Evolutionary conservation across 2,888 invertebrate genomes (phyloP).

Genomic region (Leptothorax acervorum): DNA sequence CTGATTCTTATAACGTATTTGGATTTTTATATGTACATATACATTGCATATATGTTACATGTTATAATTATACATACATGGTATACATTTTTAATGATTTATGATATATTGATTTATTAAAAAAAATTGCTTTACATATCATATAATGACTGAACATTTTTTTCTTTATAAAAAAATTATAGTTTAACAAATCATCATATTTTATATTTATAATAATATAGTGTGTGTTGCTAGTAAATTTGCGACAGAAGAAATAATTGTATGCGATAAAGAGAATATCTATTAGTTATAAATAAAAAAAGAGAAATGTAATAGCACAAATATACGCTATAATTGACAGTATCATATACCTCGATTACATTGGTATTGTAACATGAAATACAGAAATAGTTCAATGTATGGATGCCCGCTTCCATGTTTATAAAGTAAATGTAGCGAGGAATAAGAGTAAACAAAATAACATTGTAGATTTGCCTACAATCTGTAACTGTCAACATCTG

Average conservation of each 20-base stretch:
- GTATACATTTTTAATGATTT: background rate
- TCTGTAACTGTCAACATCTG: background rate
- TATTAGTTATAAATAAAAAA: background rate
- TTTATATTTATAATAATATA: constrained; percentile 16
- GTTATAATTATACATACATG: background rate
- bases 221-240: background rate
- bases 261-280: background rate
- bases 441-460: background rate
- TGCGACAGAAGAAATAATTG: background rate
- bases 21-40: background rate
- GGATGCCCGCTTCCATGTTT: background rate
- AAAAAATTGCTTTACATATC: constrained; percentile 15
- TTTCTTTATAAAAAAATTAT: background rate
- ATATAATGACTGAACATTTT: background rate
- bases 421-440: background rate
- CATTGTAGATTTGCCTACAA: background rate
- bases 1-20: background rate
- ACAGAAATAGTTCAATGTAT: background rate
- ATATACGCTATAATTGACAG: background rate
- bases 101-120: background rate
- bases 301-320: constrained; percentile 3
- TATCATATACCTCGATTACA: background rate
- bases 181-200: constrained; percentile 8
- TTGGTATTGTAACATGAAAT: background rate
- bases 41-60: too few species aligned